Evolutionary conservation across 2,888 invertebrate species (phyloP).

Genomic region (Lasioglossum figueresi): DNA sequence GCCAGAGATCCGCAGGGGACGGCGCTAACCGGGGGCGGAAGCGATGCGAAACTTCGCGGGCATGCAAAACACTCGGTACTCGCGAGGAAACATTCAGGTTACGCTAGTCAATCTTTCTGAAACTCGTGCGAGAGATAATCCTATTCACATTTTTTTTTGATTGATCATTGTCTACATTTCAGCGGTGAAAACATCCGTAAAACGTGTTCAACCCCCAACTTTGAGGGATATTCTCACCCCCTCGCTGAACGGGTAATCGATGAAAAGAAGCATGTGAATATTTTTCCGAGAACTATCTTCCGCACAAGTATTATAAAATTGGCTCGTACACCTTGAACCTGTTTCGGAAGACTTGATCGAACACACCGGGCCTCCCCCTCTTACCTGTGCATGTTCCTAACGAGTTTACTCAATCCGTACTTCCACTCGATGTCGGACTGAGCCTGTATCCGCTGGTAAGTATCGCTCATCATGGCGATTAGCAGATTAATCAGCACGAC

Average conservation of each 20-base stretch:
- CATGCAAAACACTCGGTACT: slow-evolving; percentile 12
- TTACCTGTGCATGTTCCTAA: slow-evolving; percentile 96
- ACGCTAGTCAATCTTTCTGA: not conserved
- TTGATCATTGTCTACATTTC: too few relatives aligned
- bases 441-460: slow-evolving; percentile 99
- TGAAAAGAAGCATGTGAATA: not conserved
- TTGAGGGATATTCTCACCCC: rapidly evolving
- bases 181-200: not conserved
- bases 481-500: slow-evolving; percentile 99
- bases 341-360: not conserved
- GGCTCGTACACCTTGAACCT: not conserved
- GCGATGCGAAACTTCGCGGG: not conserved
- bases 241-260: not conserved
- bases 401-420: slow-evolving; percentile 98
- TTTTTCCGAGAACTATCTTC: not conserved
- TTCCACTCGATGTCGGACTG: slow-evolving; percentile 99
- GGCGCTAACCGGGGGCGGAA: not conserved
- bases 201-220: not conserved
- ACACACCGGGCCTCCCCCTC: slow-evolving; percentile 26
- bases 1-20: not conserved
- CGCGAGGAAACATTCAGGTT: not conserved
- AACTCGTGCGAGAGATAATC: not conserved
- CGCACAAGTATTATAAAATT: not conserved
- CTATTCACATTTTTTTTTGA: not conserved
- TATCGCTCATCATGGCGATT: slow-evolving; percentile 99